A percentile compares a stretch with the other conserved stretches of the same genome.
Conservation (phyloP, 2,113 vertebrate species). For the Chrysochloris asiatica region DNA sequence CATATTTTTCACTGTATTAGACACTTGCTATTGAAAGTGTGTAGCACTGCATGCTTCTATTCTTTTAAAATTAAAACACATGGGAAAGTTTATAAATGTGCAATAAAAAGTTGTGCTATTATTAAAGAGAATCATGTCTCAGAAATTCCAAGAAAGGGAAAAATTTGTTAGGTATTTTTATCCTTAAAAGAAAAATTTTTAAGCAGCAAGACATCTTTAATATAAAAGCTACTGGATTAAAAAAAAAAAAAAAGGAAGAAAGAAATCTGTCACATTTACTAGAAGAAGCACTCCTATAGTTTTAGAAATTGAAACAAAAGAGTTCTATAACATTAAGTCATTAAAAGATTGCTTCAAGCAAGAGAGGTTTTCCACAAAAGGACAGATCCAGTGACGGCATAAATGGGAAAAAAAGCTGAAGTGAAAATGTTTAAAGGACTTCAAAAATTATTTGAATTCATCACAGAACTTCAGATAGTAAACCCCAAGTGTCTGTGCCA, state of each 20-base stretch:
- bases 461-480: background rate
- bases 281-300: background rate
- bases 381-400: background rate
- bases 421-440: background rate
- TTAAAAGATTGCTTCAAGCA: conserved; percentile 26
- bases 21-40: background rate
- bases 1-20: conserved; percentile 9
- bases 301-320: conserved; percentile 4
- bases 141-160: background rate
- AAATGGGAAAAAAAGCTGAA: background rate
- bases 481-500: background rate
- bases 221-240: background rate
- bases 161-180: conserved; percentile 2
- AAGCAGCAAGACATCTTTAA: background rate
- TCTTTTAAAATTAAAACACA: conserved; percentile 32
- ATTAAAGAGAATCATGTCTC: conserved; percentile 12
- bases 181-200: background rate
- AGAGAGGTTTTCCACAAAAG: background rate
- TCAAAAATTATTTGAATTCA: background rate
- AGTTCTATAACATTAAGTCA: background rate
- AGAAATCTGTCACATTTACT: background rate
- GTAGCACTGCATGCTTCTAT: background rate
- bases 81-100: background rate
- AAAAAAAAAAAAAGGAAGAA: too few species aligned
- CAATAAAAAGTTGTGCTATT: background rate